phyloP scores from a whole-genome alignment of 2,888 invertebrate species.

The Cheilosia vernalis region DNA sequence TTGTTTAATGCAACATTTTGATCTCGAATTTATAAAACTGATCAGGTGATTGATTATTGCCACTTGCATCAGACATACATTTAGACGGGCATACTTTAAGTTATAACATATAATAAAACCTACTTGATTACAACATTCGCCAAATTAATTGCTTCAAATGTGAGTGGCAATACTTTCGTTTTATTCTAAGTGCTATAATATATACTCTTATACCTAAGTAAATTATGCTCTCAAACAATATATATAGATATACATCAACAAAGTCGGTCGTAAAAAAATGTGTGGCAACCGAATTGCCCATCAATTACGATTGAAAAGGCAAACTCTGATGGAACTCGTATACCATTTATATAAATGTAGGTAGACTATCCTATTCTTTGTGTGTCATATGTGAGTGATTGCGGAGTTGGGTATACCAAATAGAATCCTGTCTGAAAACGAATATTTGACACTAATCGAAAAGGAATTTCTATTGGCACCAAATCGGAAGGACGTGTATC shows the following conservation, averaged over 20 bases:
- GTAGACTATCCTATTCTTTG: background rate
- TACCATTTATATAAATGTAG: background rate
- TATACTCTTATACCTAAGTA: too few relatives aligned
- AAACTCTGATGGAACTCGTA: constrained; percentile 9
- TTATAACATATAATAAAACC: too few relatives aligned
- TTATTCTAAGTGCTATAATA: background rate
- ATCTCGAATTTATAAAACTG: too few relatives aligned
- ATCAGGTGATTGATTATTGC: too few relatives aligned
- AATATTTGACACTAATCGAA: constrained; percentile 24
- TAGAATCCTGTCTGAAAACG: background rate
- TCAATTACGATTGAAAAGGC: constrained; percentile 31
- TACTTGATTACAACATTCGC: background rate
- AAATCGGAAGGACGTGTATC: constrained; percentile 13
- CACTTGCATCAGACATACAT: too few relatives aligned
- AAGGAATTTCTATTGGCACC: constrained; percentile 14
- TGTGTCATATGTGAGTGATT: constrained; percentile 36
- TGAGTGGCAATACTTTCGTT: background rate
- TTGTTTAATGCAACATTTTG: too few relatives aligned
- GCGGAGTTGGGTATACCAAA: background rate
- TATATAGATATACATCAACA: background rate
- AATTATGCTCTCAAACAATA: background rate
- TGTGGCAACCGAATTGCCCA: constrained; percentile 25
- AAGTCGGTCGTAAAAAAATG: constrained; percentile 13
- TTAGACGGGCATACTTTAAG: too few relatives aligned
- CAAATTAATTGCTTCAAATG: background rate